Evolutionary conservation across 1,140 invertebrate species (phyloP).

Genomic region (Leptinotarsa undecemlineata): DNA sequence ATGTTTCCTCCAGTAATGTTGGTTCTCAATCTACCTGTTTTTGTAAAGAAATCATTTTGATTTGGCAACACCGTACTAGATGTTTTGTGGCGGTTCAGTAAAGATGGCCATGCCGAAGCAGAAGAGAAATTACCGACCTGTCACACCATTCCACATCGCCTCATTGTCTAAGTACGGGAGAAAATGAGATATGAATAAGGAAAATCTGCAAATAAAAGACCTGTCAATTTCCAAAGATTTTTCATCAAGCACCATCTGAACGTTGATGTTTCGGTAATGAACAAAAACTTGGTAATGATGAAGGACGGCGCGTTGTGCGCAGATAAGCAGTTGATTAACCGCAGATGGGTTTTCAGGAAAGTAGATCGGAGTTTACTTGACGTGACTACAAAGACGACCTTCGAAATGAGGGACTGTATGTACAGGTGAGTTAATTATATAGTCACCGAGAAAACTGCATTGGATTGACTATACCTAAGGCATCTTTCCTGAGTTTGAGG

Average conservation of each 20-base stretch:
- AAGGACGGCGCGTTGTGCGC: constrained; percentile 45
- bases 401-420: too few relatives aligned
- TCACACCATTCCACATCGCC: constrained; percentile 28
- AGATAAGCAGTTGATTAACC: constrained; percentile 52
- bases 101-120: constrained; percentile 10
- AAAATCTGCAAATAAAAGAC: constrained; percentile 56
- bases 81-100: not conserved
- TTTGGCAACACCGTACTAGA: not conserved
- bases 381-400: too few relatives aligned
- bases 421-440: too few relatives aligned
- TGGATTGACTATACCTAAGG: too few relatives aligned
- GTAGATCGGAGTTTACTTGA: not conserved
- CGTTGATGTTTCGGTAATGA: constrained; percentile 55
- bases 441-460: too few relatives aligned
- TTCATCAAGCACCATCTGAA: constrained; percentile 55
- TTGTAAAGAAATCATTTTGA: not conserved
- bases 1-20: too few relatives aligned
- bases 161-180: constrained; percentile 53
- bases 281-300: constrained; percentile 55
- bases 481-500: too few relatives aligned
- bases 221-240: constrained; percentile 55
- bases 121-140: constrained; percentile 29
- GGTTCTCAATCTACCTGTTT: too few relatives aligned
- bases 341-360: constrained; percentile 46
- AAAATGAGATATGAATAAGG: constrained; percentile 54